Evolutionary conservation across 2,797 vertebrate species (phyloP), one percentile per base, ranked within the genome.

Genomic region (Myotis myotis): DNA sequence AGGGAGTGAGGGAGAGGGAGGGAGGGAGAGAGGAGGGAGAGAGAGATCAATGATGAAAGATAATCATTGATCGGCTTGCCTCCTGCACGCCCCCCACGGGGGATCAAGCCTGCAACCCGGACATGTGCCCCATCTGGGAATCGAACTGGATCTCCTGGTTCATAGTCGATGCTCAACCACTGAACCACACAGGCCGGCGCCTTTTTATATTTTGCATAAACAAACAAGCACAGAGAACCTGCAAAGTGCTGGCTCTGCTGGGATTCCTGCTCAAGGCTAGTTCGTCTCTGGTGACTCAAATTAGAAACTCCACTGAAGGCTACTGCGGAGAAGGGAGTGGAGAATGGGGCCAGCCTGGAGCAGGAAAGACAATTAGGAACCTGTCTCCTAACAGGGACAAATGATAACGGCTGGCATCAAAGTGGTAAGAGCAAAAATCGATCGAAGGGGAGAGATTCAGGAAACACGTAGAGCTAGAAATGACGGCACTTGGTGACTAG

Each of bases 171-270:
- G 49, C 49, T 49, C 49, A 49, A 49, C 49, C 49, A 17, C 49
- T 17, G 49, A 17, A 1, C 49, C 49, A 51, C 16, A 0, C 16
- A 2, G 16, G 16, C 49, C 5, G 15, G 49, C 1, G 68, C 7
- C 8, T 94, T 78, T n/a, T 33, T 76, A 3, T 70, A 15, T 49
- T 91, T 57, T 57, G 47, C 60, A 10, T 75, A 80, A 75, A 47
- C 64, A 79, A 60, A 49, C 3, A 62, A 25, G 22, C 3, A 1
- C 20, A 16, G 44, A 94, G 66, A 83, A 41, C 0, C 22, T 71
- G 33, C 11, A 7, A 66, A n/a, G 15, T 23, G 7, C 1, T 1
- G 0, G 19, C 23, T 60, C 12, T 76, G 28, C 1, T 64, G 20
- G 10, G 9, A 2, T 33, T 51, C 20, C 6, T 19, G 22, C 11